Conservation (phyloP, 2,888 invertebrate species). For the Drosophila kambysellisi region DNA sequence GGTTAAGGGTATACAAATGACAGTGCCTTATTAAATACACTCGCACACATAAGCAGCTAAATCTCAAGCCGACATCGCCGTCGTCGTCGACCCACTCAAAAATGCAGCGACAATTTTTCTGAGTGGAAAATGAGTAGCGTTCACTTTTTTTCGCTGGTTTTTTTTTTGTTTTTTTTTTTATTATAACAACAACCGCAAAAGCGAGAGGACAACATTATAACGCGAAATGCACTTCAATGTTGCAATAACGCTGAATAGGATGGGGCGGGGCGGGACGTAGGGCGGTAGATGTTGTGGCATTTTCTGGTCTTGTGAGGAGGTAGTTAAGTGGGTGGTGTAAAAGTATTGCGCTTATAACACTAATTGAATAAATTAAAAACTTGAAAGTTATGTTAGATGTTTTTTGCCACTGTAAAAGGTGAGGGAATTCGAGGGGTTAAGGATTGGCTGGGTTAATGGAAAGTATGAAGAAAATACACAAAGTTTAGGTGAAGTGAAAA, state of each 20-base stretch:
- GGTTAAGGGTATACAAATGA: neutral
- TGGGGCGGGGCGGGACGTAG: conserved; percentile 2
- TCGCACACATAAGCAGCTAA: conserved; percentile 7
- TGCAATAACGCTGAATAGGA: conserved; percentile 34
- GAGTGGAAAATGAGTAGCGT: conserved; percentile 70
- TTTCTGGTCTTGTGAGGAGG: neutral
- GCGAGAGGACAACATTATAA: conserved; percentile 50
- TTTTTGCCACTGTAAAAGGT: conserved; percentile 3
- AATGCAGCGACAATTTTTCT: conserved; percentile 69
- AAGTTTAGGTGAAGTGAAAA: neutral
- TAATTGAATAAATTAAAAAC: conserved; percentile 76
- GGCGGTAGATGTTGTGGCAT: neutral
- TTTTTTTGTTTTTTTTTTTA: conserved; percentile 48
- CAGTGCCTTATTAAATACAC: neutral
- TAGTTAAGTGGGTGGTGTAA: conserved; percentile 20
- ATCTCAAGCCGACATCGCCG: conserved; percentile 20
- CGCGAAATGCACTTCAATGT: conserved; percentile 71
- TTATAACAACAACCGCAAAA: conserved; percentile 42
- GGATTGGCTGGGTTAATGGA: conserved; percentile 12
- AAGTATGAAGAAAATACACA: conserved; percentile 1
- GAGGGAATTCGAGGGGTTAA: neutral
- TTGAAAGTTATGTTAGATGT: conserved; percentile 44
- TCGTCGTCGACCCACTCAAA: conserved; percentile 44
- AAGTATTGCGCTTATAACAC: conserved; percentile 60
- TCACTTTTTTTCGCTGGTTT: conserved; percentile 40